phyloP scores from a whole-genome alignment of 2,797 vertebrate genomes.

The Molossus alvarezi region DNA sequence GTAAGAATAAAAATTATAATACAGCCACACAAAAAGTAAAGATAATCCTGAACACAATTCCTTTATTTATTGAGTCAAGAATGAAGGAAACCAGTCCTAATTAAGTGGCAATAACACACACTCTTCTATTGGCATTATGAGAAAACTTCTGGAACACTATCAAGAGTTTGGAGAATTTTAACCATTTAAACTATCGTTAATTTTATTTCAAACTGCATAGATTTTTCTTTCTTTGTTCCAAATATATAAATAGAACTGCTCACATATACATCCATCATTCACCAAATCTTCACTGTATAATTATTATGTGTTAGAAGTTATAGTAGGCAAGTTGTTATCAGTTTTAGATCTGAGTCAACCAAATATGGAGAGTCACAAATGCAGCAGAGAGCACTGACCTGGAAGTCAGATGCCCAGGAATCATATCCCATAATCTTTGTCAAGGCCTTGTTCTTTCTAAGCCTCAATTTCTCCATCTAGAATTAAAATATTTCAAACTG shows the following conservation, averaged over 20 bases:
- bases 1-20: conserved; percentile 47
- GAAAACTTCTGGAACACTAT: conserved; percentile 48
- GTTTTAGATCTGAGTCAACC: neutral
- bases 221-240: conserved; percentile 37
- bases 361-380: conserved; percentile 32
- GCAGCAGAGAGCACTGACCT: neutral
- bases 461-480: neutral
- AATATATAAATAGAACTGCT: neutral
- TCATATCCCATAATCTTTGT: conserved; percentile 35
- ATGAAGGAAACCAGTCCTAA: neutral
- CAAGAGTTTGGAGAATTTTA: conserved; percentile 62
- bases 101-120: conserved; percentile 18
- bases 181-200: conserved; percentile 11
- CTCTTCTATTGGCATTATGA: conserved; percentile 28
- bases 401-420: neutral
- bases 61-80: neutral
- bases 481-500: conserved; percentile 40
- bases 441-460: conserved; percentile 6
- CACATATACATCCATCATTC: neutral
- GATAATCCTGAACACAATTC: neutral
- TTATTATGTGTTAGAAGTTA: neutral
- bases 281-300: conserved; percentile 35
- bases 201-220: conserved; percentile 56
- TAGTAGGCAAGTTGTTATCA: neutral
- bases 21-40: neutral